phyloP scores from a whole-genome alignment of 2,113 vertebrate species.

The Syngnathus floridae region DNA sequence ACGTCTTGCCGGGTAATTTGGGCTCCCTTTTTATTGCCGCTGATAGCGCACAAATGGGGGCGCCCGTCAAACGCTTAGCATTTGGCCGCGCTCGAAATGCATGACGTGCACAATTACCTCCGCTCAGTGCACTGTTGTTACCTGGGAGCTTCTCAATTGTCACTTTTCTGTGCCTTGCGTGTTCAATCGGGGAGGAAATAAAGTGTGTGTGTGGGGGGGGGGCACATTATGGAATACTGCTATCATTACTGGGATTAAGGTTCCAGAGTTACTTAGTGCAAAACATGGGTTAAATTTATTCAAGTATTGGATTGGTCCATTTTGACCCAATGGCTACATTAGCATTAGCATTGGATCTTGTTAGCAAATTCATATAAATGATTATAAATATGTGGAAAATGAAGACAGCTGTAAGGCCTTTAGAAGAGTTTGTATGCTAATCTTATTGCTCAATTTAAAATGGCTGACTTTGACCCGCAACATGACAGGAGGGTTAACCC shows the following conservation, averaged over 20 bases:
- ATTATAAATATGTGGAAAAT: too few species aligned
- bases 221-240: too few species aligned
- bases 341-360: too few species aligned
- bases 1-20: conserved; percentile 52
- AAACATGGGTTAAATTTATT: too few species aligned
- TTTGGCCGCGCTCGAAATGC: conserved; percentile 48
- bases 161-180: neutral
- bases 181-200: neutral
- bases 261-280: too few species aligned
- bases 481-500: neutral
- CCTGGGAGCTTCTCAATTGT: neutral
- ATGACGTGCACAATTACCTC: conserved; percentile 42
- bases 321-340: too few species aligned
- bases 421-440: neutral
- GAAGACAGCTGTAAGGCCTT: neutral
- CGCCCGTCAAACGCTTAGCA: conserved; percentile 44
- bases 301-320: too few species aligned
- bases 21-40: conserved; percentile 45
- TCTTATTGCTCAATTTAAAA: neutral
- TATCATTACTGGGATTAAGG: too few species aligned
- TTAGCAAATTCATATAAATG: too few species aligned
- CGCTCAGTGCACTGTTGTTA: conserved; percentile 1
- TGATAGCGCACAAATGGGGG: conserved; percentile 40
- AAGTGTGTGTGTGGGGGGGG: neutral
- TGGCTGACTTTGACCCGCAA: neutral